Evolutionary conservation across 2,113 vertebrate species (phyloP), one percentile per base, ranked within the genome.

Genomic region (Macrotis lagotis): DNA sequence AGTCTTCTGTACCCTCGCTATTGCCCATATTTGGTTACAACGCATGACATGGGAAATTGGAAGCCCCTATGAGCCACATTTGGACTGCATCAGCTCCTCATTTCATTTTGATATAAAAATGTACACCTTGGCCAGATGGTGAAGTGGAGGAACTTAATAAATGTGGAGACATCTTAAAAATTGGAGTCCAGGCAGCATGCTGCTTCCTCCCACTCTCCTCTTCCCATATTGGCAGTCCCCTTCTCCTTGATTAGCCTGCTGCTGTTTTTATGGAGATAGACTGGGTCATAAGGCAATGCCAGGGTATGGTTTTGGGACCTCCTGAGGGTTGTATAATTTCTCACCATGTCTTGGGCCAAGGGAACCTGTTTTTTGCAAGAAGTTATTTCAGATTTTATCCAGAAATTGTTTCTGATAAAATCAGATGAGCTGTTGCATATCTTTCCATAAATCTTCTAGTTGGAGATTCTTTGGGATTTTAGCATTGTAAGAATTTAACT

Each of bases 11-110:
- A 96, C 49, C 55, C 95, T 96, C 92, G 94, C 88, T 51, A 51
- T 91, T 93, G 88, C 51, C 93, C 93, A 90, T 96, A 96, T 97
- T 97, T 51, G 96, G 96, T 98, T 98, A 97, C 96, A 26, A 94
- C 26, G 12, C 90, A 51, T 24, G 94, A 95, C 91, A 93, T 89
- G 51, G 93, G 93, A 47, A 95, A 83, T 90, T 96, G 88, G 91
- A 95, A 93, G 90, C 93, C 95, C 97, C 88, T 95, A 97, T 96
- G 95, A 97, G 53, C 89, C 90, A 90, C 50, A 14, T 98, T 98
- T 97, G 98, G 96, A 94, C 91, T 59, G 74, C 25, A 88, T 96
- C 94, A 97, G 6, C 94, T 96, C 92, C 96, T 97, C 97, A 93
- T 96, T 97, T 94, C 90, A 96, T 92, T 97, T 94, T 94, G 91